Evolutionary conservation across 1,140 invertebrate genomes (phyloP), one percentile per base, ranked within the genome.

Genomic region (Drosophila varians): DNA sequence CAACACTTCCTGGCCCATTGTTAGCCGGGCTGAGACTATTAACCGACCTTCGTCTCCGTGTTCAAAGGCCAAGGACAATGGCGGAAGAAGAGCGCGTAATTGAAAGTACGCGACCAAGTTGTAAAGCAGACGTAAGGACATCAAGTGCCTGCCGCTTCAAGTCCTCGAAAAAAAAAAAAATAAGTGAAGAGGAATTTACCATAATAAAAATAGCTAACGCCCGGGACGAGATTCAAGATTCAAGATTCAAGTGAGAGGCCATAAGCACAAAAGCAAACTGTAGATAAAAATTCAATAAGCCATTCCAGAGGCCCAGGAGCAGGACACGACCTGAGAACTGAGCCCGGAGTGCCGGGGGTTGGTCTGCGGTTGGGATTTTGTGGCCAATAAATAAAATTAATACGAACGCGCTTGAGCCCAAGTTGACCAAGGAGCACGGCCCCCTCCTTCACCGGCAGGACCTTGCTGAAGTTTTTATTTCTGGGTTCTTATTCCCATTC

Each of bases 341-440:
- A n/a, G 19, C 26, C n/a, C 12, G 12, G 26, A 11, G 42, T 7
- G 1, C 26, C 8, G 38, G 28, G 19, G 16, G 42, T 8, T 45
- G 14, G 49, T 49, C 55, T 53, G 66, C 43, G 62, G 48, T 40
- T 45, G 51, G 64, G 60, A 68, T 68, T 79, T 66, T 74, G 76
- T 52, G 77, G 76, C 82, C 80, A 86, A 86, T 86, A 86, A 86
- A 86, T 86, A 86, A 86, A 87, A 86, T 86, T 86, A 86, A 86
- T 86, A 77, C 82, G 57, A 86, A 80, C 73, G 57, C 76, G 80
- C 76, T 86, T 60, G 80, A 86, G 74, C 72, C 68, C 46, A 66
- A 74, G 66, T 86, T 79, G 82, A 77, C 80, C 80, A 68, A 49
- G 43, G 18, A 38, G 18, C 40, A 64, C 55, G n/a, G 43, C 34